Conservation (phyloP, 2,113 vertebrate species). For the Antechinus stuartii region DNA sequence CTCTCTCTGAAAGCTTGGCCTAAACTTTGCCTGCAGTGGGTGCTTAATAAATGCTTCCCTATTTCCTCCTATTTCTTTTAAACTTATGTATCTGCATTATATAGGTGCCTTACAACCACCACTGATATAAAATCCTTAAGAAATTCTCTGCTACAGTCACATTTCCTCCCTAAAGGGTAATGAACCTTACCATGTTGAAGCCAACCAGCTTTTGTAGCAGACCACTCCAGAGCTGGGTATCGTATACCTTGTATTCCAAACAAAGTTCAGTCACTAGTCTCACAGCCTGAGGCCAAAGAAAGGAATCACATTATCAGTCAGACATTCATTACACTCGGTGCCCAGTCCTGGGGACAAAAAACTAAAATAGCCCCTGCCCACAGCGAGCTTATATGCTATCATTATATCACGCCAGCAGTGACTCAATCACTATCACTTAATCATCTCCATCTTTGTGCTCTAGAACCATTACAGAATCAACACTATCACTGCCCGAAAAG, state of each 20-base stretch:
- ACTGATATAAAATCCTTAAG: background rate
- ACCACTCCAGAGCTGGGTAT: conserved; percentile 93
- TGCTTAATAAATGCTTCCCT: background rate
- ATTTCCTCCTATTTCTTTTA: background rate
- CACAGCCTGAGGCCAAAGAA: conserved; percentile 87
- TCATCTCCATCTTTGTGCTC: background rate
- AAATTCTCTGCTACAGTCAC: background rate
- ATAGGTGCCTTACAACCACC: background rate
- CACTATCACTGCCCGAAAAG: background rate
- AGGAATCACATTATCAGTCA: background rate
- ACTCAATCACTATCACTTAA: background rate
- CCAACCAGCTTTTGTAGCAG: conserved; percentile 94
- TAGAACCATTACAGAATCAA: background rate
- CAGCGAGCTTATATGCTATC: background rate
- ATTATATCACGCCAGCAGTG: background rate
- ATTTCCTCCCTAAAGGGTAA: background rate
- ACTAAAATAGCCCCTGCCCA: background rate
- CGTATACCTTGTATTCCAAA: conserved; percentile 93
- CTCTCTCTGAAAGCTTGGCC: background rate
- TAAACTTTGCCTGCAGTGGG: background rate
- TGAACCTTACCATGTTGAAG: conserved; percentile 91
- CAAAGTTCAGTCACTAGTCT: conserved; percentile 93
- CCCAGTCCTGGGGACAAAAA: background rate
- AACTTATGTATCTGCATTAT: background rate
- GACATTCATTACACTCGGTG: background rate